Base-by-base conservation (phyloP, 2,113 vertebrate genomes). In the Dromas ardeola region DNA sequence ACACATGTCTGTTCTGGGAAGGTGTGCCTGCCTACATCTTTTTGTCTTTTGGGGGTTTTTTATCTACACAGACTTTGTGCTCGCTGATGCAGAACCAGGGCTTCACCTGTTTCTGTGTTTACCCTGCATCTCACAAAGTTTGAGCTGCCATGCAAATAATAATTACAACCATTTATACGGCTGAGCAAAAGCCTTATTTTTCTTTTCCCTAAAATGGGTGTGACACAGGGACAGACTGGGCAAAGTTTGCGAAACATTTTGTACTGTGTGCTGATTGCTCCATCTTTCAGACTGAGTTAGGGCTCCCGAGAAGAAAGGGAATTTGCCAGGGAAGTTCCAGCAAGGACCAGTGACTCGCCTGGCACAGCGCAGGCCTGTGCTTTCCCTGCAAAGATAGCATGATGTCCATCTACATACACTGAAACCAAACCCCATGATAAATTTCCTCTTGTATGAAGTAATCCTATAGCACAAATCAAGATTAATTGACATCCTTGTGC, bases 401-500 rank as follows among this genome's bases (percentile, higher is more conserved):
- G 61, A 70, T 86, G 80, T 94, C 83, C 78, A 62, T 79, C 79
- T 90, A 80, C 0, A 5, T 61, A 61, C 49, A 38, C 36, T 95
- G 95, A 95, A 97, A 96, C 62, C 32, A 82, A 97, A 88, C 36
- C 73, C 9, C 4, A 4, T 73, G 87, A 93, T 76, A 92, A 87
- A 91, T 96, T 97, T 95, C 67, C 72, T 81, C 78, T 76, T 7
- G 2, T 83, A 78, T 93, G 89, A 97, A 91, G 93, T 93, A 96
- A 96, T 91, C 67, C 88, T 71, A 73, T 49, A 86, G 93, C 76
- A 94, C 94, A 97, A 96, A 97, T 96, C 94, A 98, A 95, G 96
- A 97, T 97, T 94, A 97, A 97, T 65, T 91, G 93, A 90, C 91
- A 94, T 50, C 87, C 86, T 70, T 13, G 0, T 93, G 93, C 86